Conservation (phyloP, 2,113 vertebrate species). For the Athene cunicularia region DNA sequence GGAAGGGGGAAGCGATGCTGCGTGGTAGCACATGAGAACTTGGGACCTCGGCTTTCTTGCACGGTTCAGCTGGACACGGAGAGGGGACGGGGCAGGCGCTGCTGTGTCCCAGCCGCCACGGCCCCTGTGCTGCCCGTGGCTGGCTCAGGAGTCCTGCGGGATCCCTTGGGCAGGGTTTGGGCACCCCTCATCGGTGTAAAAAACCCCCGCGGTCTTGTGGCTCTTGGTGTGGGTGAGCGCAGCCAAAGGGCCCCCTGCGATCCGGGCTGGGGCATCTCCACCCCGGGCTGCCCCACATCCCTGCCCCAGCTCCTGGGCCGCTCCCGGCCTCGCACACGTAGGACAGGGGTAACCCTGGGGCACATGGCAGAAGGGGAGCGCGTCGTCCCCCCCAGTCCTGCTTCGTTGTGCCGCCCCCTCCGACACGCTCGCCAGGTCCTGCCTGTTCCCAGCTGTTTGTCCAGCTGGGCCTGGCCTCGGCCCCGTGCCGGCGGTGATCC, state of each 20-base stretch:
- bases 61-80: neutral
- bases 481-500: accelerated
- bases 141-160: neutral
- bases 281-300: accelerated
- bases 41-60: neutral
- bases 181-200: accelerated
- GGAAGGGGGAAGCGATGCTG: neutral
- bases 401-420: neutral
- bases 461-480: neutral
- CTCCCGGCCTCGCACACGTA: accelerated
- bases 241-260: accelerated
- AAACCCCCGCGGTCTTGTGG: accelerated
- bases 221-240: accelerated
- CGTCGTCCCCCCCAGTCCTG: accelerated
- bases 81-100: neutral
- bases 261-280: neutral
- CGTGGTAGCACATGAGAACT: neutral
- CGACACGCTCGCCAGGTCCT: neutral
- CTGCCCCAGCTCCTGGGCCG: neutral
- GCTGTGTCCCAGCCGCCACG: accelerated
- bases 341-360: neutral
- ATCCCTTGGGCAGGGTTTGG: neutral
- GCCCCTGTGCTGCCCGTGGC: neutral
- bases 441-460: neutral
- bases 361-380: accelerated